Evolutionary conservation across 2,888 invertebrate genomes (phyloP).

Genomic region (Gnatocerus cornutus): DNA sequence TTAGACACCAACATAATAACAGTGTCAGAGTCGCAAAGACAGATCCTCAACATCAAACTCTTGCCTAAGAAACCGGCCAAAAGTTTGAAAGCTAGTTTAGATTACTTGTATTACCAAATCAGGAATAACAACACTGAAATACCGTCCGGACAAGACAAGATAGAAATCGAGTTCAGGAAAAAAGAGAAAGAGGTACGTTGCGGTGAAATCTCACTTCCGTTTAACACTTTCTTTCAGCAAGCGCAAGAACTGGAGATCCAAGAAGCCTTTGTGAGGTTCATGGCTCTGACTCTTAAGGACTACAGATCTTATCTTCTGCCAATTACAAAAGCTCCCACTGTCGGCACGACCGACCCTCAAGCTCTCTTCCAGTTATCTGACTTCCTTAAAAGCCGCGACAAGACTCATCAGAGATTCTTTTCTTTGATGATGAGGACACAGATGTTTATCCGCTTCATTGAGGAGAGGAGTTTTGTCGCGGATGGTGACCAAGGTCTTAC

Average conservation of each 20-base stretch:
- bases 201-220: not conserved
- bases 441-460: slow-evolving; percentile 98
- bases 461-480: slow-evolving; percentile 98
- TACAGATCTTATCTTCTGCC: slow-evolving; percentile 92
- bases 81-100: slow-evolving; percentile 84
- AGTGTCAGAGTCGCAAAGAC: slow-evolving; percentile 90
- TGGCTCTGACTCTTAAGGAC: slow-evolving; percentile 93
- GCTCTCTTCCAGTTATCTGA: slow-evolving; percentile 95
- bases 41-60: slow-evolving; percentile 82
- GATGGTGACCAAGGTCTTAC: slow-evolving; percentile 96
- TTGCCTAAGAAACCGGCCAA: slow-evolving; percentile 92
- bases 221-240: slow-evolving; percentile 74
- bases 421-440: slow-evolving; percentile 92
- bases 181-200: slow-evolving; percentile 83
- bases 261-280: slow-evolving; percentile 97
- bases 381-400: slow-evolving; percentile 91
- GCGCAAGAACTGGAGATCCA: slow-evolving; percentile 94
- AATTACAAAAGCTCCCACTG: slow-evolving; percentile 93
- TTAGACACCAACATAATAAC: slow-evolving; percentile 98
- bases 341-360: slow-evolving; percentile 95
- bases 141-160: slow-evolving; percentile 62
- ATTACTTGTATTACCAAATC: slow-evolving; percentile 80
- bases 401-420: slow-evolving; percentile 92
- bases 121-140: slow-evolving; percentile 66
- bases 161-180: slow-evolving; percentile 88